Evolutionary conservation across 2,888 invertebrate species (phyloP), one percentile per base, ranked within the genome.

Genomic region (Volucella bombylans): DNA sequence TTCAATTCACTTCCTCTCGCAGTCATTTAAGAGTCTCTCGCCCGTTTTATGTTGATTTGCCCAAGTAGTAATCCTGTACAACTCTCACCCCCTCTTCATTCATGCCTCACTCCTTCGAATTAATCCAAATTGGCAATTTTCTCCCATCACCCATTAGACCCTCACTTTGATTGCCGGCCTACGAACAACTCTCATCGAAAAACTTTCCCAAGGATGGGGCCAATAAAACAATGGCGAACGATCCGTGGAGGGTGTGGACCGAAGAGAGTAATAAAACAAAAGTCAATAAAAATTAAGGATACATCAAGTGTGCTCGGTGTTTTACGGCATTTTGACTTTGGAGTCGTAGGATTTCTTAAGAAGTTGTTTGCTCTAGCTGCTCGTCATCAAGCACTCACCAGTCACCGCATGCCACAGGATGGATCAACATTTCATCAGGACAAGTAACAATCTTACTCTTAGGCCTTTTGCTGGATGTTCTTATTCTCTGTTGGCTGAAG

Each of bases 251-350:
- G 14, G n/a, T n/a, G 52, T 10, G 64, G 14, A 39, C 39, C 8
- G 31, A 62, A 23, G 47, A 50, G 41, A 67, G 71, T 71, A 74
- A 71, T 80, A 83, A 80, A 83, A 83, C 74, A 79, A 74, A 83
- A 83, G 65, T 79, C 79, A 79, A 83, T 83, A 80, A 83, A 83
- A 83, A 83, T 80, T 79, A 83, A 76, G 83, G 74, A 74, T 79
- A 83, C 83, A 80, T 83, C 65, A 71, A 79, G 79, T 71, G 65
- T 74, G 61, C 61, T 74, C 59, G 57, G 69, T 69, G 8, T 69
- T 79, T 79, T 64, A 83, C 59, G 74, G 65, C 68, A 12, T 76
- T 67, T 83, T 79, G 71, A 67, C 83, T 74, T 72, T 65, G 57
- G 38, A 61, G 61, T 11, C 12, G n/a, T 12, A 18, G 10, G 45